Evolutionary conservation across 1,140 invertebrate species (phyloP), one percentile per base, ranked within the genome.

Genomic region (Popillia japonica): DNA sequence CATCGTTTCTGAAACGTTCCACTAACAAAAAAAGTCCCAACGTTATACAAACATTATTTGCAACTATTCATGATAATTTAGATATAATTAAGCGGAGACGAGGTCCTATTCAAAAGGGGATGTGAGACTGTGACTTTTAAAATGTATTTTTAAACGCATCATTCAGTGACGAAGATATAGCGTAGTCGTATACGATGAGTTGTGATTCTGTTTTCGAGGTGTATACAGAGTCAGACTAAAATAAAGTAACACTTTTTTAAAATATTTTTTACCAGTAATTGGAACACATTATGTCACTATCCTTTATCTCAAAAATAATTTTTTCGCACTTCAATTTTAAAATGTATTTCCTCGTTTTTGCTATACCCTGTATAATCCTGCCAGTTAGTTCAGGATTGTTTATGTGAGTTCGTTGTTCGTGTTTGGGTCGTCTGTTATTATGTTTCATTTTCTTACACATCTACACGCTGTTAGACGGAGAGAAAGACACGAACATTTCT

Each of bases 51-150:
- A 74, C 72, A 74, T 42, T 74, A 74, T 74, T 74, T 74, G 72
- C 72, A 74, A 74, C 0, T 41, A 74, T 74, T 74, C 72, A 74
- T 74, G 17, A 74, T 74, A 74, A 74, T 74, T 74, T 74, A 17
- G 41, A 74, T 7, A 44, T 74, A 44, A 74, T 74, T 74, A 74
- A 44, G 72, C 40, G 40, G 14, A 17, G 40, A 41, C 14, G 20
- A 1, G 22, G 9, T 72, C 14, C 0, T 8, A 72, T 40, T 34
- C 40, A 68, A 34, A 68, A 48, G 6, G 10, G 22, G 72, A 73
- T 11, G 40, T 34, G 8, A 74, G 34, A 68, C 14, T 20, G 61
- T 68, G 61, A 68, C 61, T 68, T 68, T 68, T 68, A 68, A 68
- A 17, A 68, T 68, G 61, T 40, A 74, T 34, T 42, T 74, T 74